phyloP scores from a whole-genome alignment of 2,797 vertebrate species.

The Nyctibius grandis region DNA sequence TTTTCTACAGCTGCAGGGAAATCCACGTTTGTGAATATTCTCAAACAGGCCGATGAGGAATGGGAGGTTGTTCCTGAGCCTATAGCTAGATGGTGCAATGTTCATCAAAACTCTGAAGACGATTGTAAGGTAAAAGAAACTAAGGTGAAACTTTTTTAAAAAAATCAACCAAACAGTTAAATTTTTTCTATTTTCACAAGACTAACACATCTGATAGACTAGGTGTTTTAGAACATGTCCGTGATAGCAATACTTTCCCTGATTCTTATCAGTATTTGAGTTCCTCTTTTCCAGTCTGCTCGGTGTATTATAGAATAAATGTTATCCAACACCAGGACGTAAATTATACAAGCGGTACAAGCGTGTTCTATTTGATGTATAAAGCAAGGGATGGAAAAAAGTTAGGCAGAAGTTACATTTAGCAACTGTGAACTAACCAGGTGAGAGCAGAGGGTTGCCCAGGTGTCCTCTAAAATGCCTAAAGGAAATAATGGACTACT shows the following conservation, averaged over 20 bases:
- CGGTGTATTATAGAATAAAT: background rate
- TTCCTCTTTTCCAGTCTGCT: background rate
- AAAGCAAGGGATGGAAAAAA: background rate
- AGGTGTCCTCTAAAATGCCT: background rate
- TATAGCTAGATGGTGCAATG: constrained; percentile 92
- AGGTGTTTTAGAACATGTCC: background rate
- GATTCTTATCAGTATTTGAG: background rate
- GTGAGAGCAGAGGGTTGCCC: background rate
- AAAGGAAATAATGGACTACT: rapidly evolving
- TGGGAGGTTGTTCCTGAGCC: constrained; percentile 95
- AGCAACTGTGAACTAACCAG: background rate
- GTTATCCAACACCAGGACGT: background rate
- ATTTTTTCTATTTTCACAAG: background rate
- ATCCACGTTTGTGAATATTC: constrained; percentile 86
- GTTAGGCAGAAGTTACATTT: background rate
- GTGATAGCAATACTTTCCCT: rapidly evolving
- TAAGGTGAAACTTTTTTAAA: no score
- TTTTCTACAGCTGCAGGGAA: constrained; percentile 85
- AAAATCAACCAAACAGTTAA: no score
- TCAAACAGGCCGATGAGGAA: constrained; percentile 80
- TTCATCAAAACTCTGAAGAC: constrained; percentile 68
- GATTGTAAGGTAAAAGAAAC: constrained; percentile 81
- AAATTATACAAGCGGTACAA: background rate
- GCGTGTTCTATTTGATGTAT: background rate
- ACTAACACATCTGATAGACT: rapidly evolving